Percentiles rank a stretch among this genome's conserved stretches.
phyloP scores from a whole-genome alignment of 2,797 vertebrate genomes.

The Chaetophractus vellerosus region DNA sequence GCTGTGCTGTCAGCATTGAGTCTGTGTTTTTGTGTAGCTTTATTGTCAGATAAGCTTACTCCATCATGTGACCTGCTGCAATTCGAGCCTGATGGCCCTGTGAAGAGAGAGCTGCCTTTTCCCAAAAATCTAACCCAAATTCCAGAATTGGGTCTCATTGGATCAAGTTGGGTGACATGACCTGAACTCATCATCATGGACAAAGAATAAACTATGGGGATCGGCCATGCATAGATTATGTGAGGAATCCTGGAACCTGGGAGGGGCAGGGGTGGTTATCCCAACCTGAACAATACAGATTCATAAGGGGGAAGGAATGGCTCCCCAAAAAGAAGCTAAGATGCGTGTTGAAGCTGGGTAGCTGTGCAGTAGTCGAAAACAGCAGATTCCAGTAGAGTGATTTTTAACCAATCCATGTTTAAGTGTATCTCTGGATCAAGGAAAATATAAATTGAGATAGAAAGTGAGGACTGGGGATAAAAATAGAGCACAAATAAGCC shows the following conservation, averaged over 20 bases:
- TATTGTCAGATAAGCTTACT: not conserved
- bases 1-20: too few species aligned
- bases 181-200: not conserved
- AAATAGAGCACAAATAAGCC: slow-evolving; percentile 23
- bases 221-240: fast-evolving
- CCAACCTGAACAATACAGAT: not conserved
- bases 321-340: not conserved
- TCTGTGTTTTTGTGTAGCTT: not conserved
- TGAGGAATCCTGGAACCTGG: not conserved
- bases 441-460: slow-evolving; percentile 31
- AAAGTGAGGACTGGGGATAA: not conserved
- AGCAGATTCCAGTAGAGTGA: not conserved
- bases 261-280: fast-evolving
- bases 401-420: not conserved
- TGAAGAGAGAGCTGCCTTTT: not conserved
- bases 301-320: fast-evolving
- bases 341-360: not conserved
- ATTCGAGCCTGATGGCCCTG: fast-evolving
- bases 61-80: fast-evolving
- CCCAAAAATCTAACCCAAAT: not conserved
- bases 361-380: not conserved
- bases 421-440: not conserved
- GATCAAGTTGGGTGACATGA: not conserved
- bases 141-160: not conserved
- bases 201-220: not conserved